These are phyloP conservation scores for Acanthococcus lagerstroemiae DNA, from an alignment of 2,888 invertebrate species.

Conservation along the genomic window DNA sequence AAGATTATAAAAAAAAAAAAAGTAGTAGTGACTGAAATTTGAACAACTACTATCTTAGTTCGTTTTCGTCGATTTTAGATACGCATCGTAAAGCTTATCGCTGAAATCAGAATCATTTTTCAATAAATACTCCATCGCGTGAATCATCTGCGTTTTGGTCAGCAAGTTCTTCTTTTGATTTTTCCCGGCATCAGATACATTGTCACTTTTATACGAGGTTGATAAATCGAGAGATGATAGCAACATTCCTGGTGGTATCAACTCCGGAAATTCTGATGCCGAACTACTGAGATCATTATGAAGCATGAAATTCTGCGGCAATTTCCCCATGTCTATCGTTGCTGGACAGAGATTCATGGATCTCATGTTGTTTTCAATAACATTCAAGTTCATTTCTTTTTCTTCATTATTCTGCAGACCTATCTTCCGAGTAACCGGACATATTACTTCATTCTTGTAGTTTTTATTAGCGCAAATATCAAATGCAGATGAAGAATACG, in stretches of 20 bases:
- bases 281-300: neutral
- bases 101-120: conserved; percentile 82
- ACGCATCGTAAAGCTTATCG: conserved; percentile 81
- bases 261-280: conserved; percentile 6
- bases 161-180: conserved; percentile 41
- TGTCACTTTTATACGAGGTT: neutral
- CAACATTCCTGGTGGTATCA: conserved; percentile 22
- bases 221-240: neutral
- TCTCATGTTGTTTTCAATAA: conserved; percentile 11
- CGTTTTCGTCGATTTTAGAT: conserved; percentile 59
- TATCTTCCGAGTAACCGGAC: neutral
- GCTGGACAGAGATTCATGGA: neutral
- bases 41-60: no score
- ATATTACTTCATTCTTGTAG: neutral
- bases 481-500: neutral
- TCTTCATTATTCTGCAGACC: neutral
- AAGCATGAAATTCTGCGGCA: neutral
- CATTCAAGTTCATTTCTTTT: neutral
- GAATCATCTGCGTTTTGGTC: conserved; percentile 76
- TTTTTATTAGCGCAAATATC: neutral
- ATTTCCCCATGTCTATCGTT: neutral
- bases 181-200: neutral
- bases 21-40: neutral
- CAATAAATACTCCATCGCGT: conserved; percentile 76
- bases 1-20: neutral